Evolutionary conservation across 2,113 vertebrate species (phyloP), one percentile per base, ranked within the genome.

Genomic region (Mesembrinibis cayennensis): DNA sequence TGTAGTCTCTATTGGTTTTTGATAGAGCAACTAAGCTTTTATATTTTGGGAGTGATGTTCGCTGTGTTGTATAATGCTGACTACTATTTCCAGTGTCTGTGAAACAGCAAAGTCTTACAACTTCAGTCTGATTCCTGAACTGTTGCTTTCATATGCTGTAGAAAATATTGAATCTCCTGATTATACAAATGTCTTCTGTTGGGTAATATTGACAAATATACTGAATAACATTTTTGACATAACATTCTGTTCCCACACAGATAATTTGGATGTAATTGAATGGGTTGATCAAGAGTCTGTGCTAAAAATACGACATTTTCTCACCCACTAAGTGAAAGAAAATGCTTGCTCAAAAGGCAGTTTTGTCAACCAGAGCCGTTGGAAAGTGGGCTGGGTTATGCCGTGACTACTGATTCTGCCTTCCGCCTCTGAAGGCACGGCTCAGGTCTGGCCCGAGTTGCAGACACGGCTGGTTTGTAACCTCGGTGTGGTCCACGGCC

Each of bases 191-290:
- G 94, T 55, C 94, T 95, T 94, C 97, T 96, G 84, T 96, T 89
- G 94, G 82, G 89, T 96, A 94, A 95, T 97, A 97, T 95, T 95
- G 97, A 96, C 96, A 96, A 95, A 97, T 95, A 96, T 3, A 66
- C 89, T 96, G 95, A 95, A 93, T 95, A 97, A 90, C 95, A 96
- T 97, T 95, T 96, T 95, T 97, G 95, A 96, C 94, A 97, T 97
- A 93, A 96, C 97, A 95, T 89, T 96, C 94, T 97, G 94, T 97
- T 95, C 96, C 97, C 96, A 96, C 96, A 97, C 93, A 94, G 96
- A 97, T 96, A 87, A 97, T 97, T 97, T 95, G 93, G 91, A 94
- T 91, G 88, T 97, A 96, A 97, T 96, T 97, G 95, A 97, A 96
- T 95, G 97, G 89, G 78, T 90, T 95, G 96, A 97, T 95, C 92